Conservation (phyloP, 2,797 vertebrate genomes). For the Enteromius argenteus region DNA sequence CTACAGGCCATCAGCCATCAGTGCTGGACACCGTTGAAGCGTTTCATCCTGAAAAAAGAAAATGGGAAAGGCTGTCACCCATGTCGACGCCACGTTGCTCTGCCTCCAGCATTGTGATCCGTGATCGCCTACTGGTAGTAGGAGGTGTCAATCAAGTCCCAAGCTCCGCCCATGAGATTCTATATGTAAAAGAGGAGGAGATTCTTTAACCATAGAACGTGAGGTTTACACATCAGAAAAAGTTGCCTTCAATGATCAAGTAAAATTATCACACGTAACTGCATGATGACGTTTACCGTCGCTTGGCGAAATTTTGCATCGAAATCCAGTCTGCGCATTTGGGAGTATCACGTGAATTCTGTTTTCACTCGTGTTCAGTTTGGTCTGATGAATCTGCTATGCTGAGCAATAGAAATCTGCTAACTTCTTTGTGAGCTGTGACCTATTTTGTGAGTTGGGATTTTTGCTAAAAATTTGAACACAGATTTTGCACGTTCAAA, state of each 20-base stretch:
- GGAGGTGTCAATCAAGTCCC: constrained; percentile 95
- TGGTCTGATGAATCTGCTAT: neutral
- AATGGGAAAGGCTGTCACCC: constrained; percentile 89
- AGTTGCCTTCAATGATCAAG: constrained; percentile 42
- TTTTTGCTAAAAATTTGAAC: too few species aligned
- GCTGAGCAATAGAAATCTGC: neutral
- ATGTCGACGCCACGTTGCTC: constrained; percentile 94
- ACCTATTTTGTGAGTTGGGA: neutral
- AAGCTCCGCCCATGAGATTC: constrained; percentile 91
- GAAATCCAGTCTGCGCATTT: neutral
- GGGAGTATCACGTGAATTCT: neutral
- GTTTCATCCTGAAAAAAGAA: constrained; percentile 90
- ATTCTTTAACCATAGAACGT: constrained; percentile 69
- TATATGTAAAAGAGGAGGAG: constrained; percentile 87
- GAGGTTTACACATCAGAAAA: constrained; percentile 11
- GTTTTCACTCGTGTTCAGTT: neutral
- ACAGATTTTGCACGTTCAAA: neutral
- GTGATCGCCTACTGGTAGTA: constrained; percentile 90
- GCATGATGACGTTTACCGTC: neutral
- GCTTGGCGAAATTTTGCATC: neutral
- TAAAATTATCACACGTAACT: constrained; percentile 21
- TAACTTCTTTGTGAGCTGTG: neutral
- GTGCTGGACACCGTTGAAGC: constrained; percentile 92
- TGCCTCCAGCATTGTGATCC: constrained; percentile 88
- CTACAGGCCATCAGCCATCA: constrained; percentile 90